A percentile compares a stretch with the other conserved stretches of the same genome.
Evolutionary conservation across 2,888 invertebrate genomes (phyloP).

Genomic region (Tetragnatha montana): DNA sequence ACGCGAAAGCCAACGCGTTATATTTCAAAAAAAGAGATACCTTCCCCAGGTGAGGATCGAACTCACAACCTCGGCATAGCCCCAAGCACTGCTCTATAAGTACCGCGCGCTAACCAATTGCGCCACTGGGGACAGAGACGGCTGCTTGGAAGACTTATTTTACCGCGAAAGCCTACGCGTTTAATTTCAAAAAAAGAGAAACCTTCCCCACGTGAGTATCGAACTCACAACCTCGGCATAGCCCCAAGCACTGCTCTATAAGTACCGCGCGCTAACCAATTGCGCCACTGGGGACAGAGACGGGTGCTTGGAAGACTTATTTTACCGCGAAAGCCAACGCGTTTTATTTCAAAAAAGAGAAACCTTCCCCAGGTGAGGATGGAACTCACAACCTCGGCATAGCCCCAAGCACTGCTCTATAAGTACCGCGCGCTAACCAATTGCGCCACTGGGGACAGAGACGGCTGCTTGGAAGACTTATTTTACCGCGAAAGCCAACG

Average conservation of each 20-base stretch:
- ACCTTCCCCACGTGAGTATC: background rate
- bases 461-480: background rate
- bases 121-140: background rate
- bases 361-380: background rate
- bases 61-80: background rate
- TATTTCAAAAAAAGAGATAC: background rate
- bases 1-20: too few species aligned
- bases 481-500: background rate
- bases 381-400: background rate
- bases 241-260: background rate
- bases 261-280: background rate
- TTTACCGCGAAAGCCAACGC: too few species aligned
- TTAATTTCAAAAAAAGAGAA: background rate
- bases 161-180: background rate
- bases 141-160: background rate
- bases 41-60: background rate
- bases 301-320: too few species aligned
- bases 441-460: background rate
- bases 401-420: background rate
- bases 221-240: constrained; percentile 1
- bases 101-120: background rate
- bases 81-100: background rate
- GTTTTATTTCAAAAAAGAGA: background rate
- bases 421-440: background rate
- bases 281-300: background rate